Evolutionary conservation across 2,888 invertebrate genomes (phyloP).

Genomic region (Drosophila eohydei): DNA sequence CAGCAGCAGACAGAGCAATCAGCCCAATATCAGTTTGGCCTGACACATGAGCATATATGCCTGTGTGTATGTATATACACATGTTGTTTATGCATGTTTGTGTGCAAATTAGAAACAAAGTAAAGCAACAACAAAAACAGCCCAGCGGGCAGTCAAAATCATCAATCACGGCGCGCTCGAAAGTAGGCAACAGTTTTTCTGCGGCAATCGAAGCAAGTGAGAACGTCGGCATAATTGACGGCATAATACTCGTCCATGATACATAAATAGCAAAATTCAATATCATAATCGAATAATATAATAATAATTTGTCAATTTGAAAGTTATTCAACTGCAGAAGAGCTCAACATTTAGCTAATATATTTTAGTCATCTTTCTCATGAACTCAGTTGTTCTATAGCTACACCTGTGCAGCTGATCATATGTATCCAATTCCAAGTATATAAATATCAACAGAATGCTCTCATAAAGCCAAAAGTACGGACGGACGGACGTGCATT

Average conservation of each 20-base stretch:
- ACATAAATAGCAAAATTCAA: background rate
- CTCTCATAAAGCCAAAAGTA: background rate
- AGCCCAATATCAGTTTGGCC: constrained; percentile 4
- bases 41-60: background rate
- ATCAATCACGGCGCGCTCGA: constrained; percentile 20
- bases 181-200: constrained; percentile 43
- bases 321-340: too few relatives aligned
- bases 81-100: constrained; percentile 22
- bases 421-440: background rate
- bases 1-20: constrained; percentile 17
- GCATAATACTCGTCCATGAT: background rate
- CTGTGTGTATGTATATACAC: too few relatives aligned
- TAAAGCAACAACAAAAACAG: constrained; percentile 9
- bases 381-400: background rate
- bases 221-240: background rate
- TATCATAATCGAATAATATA: background rate
- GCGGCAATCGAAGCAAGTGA: constrained; percentile 44
- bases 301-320: too few relatives aligned
- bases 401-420: background rate
- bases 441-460: background rate
- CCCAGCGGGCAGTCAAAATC: constrained; percentile 4
- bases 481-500: background rate
- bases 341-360: background rate
- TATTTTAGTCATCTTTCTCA: background rate
- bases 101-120: constrained; percentile 50